Evolutionary conservation across 2,888 invertebrate genomes (phyloP).

Genomic region (Temnothorax rugatulus): DNA sequence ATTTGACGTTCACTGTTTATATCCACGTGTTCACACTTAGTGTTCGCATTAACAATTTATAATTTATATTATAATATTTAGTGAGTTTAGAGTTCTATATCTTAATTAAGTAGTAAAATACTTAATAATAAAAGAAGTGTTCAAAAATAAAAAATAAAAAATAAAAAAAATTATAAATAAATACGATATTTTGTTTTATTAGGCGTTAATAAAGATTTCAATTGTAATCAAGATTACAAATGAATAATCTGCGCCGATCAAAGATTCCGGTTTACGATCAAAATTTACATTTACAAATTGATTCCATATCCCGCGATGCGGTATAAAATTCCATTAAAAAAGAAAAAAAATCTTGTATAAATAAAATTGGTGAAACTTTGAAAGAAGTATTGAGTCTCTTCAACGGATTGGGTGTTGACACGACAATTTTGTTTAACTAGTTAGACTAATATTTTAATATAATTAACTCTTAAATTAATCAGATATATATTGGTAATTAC

Average conservation of each 20-base stretch:
- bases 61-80: too few species aligned
- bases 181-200: too few species aligned
- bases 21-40: too few species aligned
- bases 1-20: too few species aligned
- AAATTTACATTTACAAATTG: slow-evolving; percentile 29
- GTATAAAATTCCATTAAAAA: not conserved
- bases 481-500: not conserved
- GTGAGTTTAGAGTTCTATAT: too few species aligned
- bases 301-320: not conserved
- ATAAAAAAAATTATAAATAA: too few species aligned
- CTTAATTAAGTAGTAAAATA: too few species aligned
- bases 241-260: slow-evolving; percentile 28
- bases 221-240: too few species aligned
- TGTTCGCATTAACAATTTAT: too few species aligned
- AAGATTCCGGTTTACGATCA: not conserved
- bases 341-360: not conserved
- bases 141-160: too few species aligned
- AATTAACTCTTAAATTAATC: not conserved
- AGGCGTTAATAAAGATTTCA: too few species aligned
- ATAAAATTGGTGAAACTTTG: not conserved
- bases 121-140: too few species aligned
- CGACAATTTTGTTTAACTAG: not conserved
- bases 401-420: not conserved
- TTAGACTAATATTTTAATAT: not conserved
- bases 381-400: not conserved